Evolutionary conservation across 2,888 invertebrate species (phyloP).

Genomic region (Coenonympha arcania): DNA sequence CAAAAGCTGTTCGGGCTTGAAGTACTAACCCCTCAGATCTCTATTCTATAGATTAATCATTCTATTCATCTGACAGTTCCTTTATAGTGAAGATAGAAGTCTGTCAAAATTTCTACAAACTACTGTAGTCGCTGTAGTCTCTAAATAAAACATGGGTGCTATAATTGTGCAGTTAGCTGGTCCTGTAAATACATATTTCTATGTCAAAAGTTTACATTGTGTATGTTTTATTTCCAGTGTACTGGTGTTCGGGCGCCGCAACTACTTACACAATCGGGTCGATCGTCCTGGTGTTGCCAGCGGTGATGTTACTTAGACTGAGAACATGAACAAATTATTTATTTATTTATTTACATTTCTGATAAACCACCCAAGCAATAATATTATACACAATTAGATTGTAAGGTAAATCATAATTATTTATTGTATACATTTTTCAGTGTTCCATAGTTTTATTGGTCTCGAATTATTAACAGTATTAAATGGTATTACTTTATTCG

Average conservation of each 20-base stretch:
- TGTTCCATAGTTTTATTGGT: conserved; percentile 32
- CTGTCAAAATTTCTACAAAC: too few relatives aligned
- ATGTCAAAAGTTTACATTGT: background rate
- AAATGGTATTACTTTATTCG: conserved; percentile 27
- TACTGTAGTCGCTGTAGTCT: too few relatives aligned
- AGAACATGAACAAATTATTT: conserved; percentile 38
- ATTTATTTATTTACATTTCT: conserved; percentile 14
- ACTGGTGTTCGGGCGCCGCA: conserved; percentile 92
- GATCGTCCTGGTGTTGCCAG: conserved; percentile 82
- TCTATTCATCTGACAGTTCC: too few relatives aligned
- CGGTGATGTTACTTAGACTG: conserved; percentile 76
- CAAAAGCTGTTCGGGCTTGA: too few relatives aligned
- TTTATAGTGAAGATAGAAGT: too few relatives aligned
- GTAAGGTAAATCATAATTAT: conserved; percentile 21
- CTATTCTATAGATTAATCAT: too few relatives aligned
- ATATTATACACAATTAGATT: conserved; percentile 7
- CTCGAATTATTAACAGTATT: conserved; percentile 58
- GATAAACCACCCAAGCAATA: conserved; percentile 13
- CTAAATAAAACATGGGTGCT: too few relatives aligned
- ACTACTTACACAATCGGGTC: conserved; percentile 88
- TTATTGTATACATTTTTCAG: conserved; percentile 21
- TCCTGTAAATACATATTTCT: too few relatives aligned
- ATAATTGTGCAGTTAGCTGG: too few relatives aligned
- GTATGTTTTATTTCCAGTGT: conserved; percentile 71
- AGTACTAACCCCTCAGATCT: too few relatives aligned